Base-by-base conservation (phyloP, 2,797 vertebrate genomes). In the Mormyrus proboscirostris region DNA sequence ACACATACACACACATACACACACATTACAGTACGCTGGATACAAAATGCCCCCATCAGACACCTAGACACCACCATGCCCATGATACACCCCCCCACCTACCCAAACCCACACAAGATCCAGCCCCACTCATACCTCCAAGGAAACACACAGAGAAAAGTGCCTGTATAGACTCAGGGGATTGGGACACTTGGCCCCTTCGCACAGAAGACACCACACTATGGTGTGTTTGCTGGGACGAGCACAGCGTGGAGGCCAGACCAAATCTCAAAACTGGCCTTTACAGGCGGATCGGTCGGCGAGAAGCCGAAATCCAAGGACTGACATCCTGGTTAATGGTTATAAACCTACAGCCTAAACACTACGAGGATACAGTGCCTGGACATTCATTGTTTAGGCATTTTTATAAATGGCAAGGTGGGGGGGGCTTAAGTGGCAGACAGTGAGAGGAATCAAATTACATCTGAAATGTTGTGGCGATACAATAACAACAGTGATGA, bases 1-100 rank as follows among this genome's bases (percentile, higher is more conserved):
- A 92, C 92, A 92, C 62, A 33, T 33, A 62, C 51, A 55, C 51
- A 53, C 51, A 90, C 55, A 33, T 73, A 49, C 82, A 92, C 92
- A 92, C 91, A 90, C 90, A 90, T 69, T 91, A 94, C 92, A 94
- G 92, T 91, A 92, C 91, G 88, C 33, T 91, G 90, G 89, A 91
- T 91, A 53, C 89, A 89, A 47, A 90, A 41, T 88, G 90, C 91
- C 89, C 22, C n/a, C 65, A 88, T 89, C 91, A 89, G 92, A 90
- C 90, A 82, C 91, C 44, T 89, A 90, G 88, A 69, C 4, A 22
- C 38, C 22, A 38, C 29, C 50, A 3, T 57, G 22, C 84, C 50
- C 50, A 55, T 33, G 33, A 57, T 29, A 84, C 44, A 57, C 19
- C 16, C 10, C 6, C 19, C 12, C 14, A 7, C n/a, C 22, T 44